Evolutionary conservation across 2,113 vertebrate species (phyloP), one percentile per base, ranked within the genome.

Genomic region (Terrapene triunguis): DNA sequence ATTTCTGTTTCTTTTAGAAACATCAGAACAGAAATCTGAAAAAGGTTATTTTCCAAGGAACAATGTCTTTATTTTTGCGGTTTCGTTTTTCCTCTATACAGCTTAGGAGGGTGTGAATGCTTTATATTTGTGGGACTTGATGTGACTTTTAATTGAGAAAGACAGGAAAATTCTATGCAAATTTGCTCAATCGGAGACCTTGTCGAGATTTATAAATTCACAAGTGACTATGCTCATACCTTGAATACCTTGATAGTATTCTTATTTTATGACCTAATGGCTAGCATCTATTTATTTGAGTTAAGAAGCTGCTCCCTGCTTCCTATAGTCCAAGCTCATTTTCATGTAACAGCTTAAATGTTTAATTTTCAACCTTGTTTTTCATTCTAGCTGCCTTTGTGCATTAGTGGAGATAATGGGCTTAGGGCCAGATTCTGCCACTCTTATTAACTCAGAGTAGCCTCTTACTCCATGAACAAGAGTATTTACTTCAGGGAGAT

Each of bases 341-440:
- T 35, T 83, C 8, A 59, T 85, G 12, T 47, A 48, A 38, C 16
- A 55, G 32, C 21, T 25, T 44, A 74, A 47, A 24, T 35, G 9
- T 47, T 5, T 5, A 1, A 83, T 1, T 29, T 80, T 62, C 35
- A 17, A 29, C 6, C 53, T 85, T 89, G 1, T 19, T 90, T 83
- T 83, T 79, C 54, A 35, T 62, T 88, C 69, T 79, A 85, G 32
- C 5, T 12, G 5, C 35, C 78, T 76, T 76, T 83, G 27, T 27
- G 16, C 69, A 89, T 76, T 3, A 59, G 25, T 25, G 51, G 54
- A 44, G 27, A 38, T 59, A 78, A 19, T 84, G 4, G 10, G 4
- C 48, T 51, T 62, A 35, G 6, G 5, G 51, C 38, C 48, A 0
- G 0, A 12, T 79, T 69, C 38, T 74, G 16, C 8, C 10, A 3